Base-by-base conservation (phyloP, 2,797 vertebrate genomes). In the Smutsia gigantea region DNA sequence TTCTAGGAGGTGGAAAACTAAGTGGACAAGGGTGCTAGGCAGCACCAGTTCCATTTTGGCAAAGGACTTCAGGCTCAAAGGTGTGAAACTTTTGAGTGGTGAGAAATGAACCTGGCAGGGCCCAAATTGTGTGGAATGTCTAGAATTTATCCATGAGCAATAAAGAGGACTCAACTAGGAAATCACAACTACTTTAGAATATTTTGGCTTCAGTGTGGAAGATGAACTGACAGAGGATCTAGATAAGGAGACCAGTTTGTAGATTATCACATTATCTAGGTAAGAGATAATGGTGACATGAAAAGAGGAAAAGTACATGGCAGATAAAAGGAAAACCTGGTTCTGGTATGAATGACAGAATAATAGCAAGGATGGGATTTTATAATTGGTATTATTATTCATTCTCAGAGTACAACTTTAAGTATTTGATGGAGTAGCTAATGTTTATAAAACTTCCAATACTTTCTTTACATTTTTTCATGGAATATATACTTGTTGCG, bases 401-500 rank as follows among this genome's bases (percentile, higher is more conserved):
- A 89, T 68, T 90, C 46, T 78, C 59, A 12, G 25, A 87, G 39
- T 49, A 6, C 7, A 92, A 86, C 59, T 78, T 72, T 82, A 29
- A 49, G 31, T 94, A 57, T 88, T 96, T 88, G 29, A 21, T 78
- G 64, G 17, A 71, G 27, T 31, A 88, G 25, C 51, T 51, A 83
- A 81, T 92, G 86, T 71, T 78, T 39, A 37, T 34, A 75, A 46
- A 79, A 89, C 23, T 90, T 87, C 55, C 94, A 90, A 49, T 42
- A 81, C 11, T 23, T 72, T 79, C 25, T 59, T 96, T 11, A 46
- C 61, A 14, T 59, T 88, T 92, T 84, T 55, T 94, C 13, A 85
- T 34, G 29, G 46, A 83, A 18, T 39, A 53, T 17, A 46, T 14
- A 90, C 15, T 79, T 77, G 31, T 10, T 61, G 31, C 49, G 37